These are phyloP conservation scores for Brachypalpus laphriformis DNA, from an alignment of 2,888 invertebrate genomes.

Conservation along the genomic window DNA sequence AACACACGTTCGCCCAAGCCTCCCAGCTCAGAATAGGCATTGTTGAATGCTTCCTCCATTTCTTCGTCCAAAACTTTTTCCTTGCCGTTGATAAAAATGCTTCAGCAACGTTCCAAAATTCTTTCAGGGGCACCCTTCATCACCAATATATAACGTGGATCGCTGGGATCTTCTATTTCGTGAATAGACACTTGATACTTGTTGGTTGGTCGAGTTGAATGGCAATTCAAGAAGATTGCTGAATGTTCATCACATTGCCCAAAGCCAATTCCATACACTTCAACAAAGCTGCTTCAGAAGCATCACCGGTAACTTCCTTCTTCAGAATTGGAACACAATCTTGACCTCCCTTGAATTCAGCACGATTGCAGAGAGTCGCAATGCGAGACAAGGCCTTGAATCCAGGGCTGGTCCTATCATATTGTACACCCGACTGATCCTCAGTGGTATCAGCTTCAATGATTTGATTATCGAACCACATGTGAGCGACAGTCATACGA, in stretches of 20 bases:
- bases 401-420: slow-evolving; percentile 92
- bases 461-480: slow-evolving; percentile 99
- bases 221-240: slow-evolving; percentile 96
- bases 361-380: slow-evolving; percentile 98
- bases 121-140: slow-evolving; percentile 99
- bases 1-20: slow-evolving; percentile 96
- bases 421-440: slow-evolving; percentile 97
- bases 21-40: slow-evolving; percentile 95
- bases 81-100: slow-evolving; percentile 96
- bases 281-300: slow-evolving; percentile 95
- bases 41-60: slow-evolving; percentile 97
- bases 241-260: slow-evolving; percentile 92
- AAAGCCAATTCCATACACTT: slow-evolving; percentile 96
- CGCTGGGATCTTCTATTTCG: slow-evolving; percentile 95
- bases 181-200: slow-evolving; percentile 98
- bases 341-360: slow-evolving; percentile 98
- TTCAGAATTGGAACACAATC: slow-evolving; percentile 96
- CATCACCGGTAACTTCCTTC: slow-evolving; percentile 97
- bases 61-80: slow-evolving; percentile 95
- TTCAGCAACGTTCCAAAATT: slow-evolving; percentile 94
- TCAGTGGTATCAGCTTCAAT: slow-evolving; percentile 99
- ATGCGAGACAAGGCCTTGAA: slow-evolving; percentile 96
- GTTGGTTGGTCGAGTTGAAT: slow-evolving; percentile 97
- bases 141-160: slow-evolving; percentile 93
- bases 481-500: slow-evolving; percentile 99